Evolutionary conservation across 1,140 invertebrate species (phyloP), one percentile per base, ranked within the genome.

Genomic region (Musca vetustissima): DNA sequence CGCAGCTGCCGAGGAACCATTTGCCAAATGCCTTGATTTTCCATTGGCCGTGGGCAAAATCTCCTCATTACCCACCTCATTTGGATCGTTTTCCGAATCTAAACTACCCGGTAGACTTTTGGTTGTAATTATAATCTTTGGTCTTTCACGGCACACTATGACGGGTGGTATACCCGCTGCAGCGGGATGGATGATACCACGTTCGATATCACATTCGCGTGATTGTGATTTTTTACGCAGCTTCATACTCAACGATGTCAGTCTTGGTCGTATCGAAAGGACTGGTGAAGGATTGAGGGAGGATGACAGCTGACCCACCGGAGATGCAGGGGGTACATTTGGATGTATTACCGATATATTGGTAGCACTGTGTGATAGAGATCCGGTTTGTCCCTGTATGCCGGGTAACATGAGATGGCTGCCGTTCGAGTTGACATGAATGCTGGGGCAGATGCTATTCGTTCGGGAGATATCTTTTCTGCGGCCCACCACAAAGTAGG

Each of bases 31-130:
- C 2, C n/a, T n/a, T n/a, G 28, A 57, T 9, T 22, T 65, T 24
- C 47, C 68, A 32, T 64, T 66, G n/a, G 25, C 53, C n/a, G 21
- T 36, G 3, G 81, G 70, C 70, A 52, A 61, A 86, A 84, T 25
- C 75, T 83, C 50, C 66, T 72, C 67, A 64, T 53, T 32, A 48
- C 43, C 66, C 48, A 85, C 83, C 15, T 85, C 83, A 22, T 90
- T 88, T 22, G 82, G 83, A 64, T 91, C 89, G 48, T 87, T 88
- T 69, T 92, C 90, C 0, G 89, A 91, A 77, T 92, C 91, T 69
- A 93, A 83, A 73, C 92, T 93, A 78, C 91, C 92, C 0, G 91
- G 91, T 74, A 92, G 73, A 50, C 90, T 92, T 75, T 89, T 92
- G 15, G 91, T 17, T 85, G 85, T 70, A 81, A 89, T 65, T 84